Conservation (phyloP, 2,113 vertebrate genomes). For the Pavo muticus region DNA sequence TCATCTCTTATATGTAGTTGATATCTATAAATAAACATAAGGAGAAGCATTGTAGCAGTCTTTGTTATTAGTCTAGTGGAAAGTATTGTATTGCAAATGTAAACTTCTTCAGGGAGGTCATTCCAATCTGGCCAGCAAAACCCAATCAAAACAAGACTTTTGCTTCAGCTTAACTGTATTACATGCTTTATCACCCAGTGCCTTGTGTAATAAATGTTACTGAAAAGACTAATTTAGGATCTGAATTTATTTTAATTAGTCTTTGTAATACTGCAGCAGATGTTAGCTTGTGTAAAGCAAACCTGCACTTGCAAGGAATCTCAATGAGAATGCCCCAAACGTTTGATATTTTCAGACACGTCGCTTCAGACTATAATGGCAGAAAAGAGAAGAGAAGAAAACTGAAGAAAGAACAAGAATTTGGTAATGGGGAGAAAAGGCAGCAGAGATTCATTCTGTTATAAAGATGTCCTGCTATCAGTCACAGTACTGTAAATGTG, state of each 20-base stretch:
- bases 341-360: conserved; percentile 35
- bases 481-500: conserved; percentile 18
- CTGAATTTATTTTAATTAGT: conserved; percentile 82
- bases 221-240: conserved; percentile 80
- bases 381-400: background rate
- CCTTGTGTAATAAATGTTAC: conserved; percentile 73
- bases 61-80: background rate
- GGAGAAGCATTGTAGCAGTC: background rate
- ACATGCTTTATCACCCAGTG: conserved; percentile 67
- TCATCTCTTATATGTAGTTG: background rate
- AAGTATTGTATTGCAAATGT: background rate
- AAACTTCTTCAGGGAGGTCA: background rate
- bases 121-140: conserved; percentile 16
- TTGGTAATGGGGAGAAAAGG: background rate
- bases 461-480: conserved; percentile 9
- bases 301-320: conserved; percentile 72
- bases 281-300: conserved; percentile 70
- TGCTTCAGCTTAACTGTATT: conserved; percentile 63
- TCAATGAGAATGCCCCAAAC: conserved; percentile 68
- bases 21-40: conserved; percentile 26
- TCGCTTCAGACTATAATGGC: background rate
- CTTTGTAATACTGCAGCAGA: conserved; percentile 77
- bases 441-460: conserved; percentile 1
- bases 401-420: background rate
- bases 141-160: conserved; percentile 55